Conservation (phyloP, 2,888 invertebrate genomes). For the Hybos culiciformis region DNA sequence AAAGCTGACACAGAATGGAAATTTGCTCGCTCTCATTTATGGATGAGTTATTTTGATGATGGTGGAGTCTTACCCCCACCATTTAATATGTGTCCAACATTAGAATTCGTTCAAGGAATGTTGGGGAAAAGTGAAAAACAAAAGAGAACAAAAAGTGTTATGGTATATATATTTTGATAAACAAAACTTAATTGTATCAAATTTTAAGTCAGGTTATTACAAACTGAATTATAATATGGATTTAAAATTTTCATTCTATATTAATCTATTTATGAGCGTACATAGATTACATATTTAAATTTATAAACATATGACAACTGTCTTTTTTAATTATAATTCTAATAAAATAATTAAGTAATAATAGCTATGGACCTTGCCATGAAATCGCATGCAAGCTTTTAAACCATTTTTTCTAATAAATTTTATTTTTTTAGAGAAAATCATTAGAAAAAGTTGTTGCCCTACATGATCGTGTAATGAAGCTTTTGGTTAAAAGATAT, state of each 20-base stretch:
- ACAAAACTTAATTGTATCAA: neutral
- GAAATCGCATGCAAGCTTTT: no score
- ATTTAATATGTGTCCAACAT: constrained; percentile 84
- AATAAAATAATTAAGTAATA: no score
- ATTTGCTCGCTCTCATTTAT: constrained; percentile 86
- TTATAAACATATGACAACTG: no score
- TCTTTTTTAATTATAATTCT: no score
- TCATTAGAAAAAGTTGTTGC: constrained; percentile 55
- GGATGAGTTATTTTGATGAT: constrained; percentile 95
- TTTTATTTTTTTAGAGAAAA: constrained; percentile 43
- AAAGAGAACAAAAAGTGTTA: constrained; percentile 44
- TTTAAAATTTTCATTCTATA: neutral
- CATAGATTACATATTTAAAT: no score
- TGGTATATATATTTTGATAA: constrained; percentile 39
- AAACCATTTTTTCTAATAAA: neutral
- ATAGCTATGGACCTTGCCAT: no score
- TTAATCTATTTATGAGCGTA: no score
- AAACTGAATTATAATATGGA: neutral
- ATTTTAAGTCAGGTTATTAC: neutral
- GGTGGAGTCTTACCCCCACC: constrained; percentile 87
- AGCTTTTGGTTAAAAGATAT: constrained; percentile 76
- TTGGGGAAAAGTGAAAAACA: constrained; percentile 33
- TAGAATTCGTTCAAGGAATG: constrained; percentile 49
- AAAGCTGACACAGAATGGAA: constrained; percentile 95
- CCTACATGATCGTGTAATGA: constrained; percentile 74